Evolutionary conservation across 2,113 vertebrate genomes (phyloP), one percentile per base, ranked within the genome.

Genomic region (Myrmecophaga tridactyla): DNA sequence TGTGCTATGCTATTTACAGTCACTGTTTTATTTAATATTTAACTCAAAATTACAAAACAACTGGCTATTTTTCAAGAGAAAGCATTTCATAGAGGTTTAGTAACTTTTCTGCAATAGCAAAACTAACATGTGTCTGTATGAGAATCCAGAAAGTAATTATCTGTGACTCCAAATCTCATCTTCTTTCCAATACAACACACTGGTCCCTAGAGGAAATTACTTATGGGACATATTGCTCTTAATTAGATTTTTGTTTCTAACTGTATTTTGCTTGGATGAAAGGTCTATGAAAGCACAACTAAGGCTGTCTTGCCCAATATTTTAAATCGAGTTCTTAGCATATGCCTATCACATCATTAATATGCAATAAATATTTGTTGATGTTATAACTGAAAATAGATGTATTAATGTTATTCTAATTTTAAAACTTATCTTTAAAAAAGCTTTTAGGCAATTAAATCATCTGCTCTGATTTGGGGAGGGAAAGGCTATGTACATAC

Each of bases 61-160:
- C 3, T 4, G 75, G 29, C 27, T 41, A 9, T 81, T 39, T 0
- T 75, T 67, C 46, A 62, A 0, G 58, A 62, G 27, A 94, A 85
- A 70, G 4, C 41, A 1, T 86, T 80, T 84, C 23, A 77, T 51
- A 31, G 7, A 72, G 20, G 11, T 65, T 67, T 58, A 75, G 51
- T 51, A 69, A 86, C 2, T 76, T 94, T 67, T 85, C 29, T 62
- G 92, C 73, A 15, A 13, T 89, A 77, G 34, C 31, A 83, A 93
- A 96, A 91, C 27, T 75, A 41, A 23, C 12, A 5, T 86, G 51
- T 72, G 10, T 88, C 39, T 62, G 34, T 62, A 3, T 77, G 89
- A 94, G 63, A 62, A 92, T 90, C 53, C 36, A 56, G 20, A 94
- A 96, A 58, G 39, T 39, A n/a, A 58, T 91, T 89, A 31, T 87